Conservation (phyloP, 2,797 vertebrate species). For the Aselliscus stoliczkanus region DNA sequence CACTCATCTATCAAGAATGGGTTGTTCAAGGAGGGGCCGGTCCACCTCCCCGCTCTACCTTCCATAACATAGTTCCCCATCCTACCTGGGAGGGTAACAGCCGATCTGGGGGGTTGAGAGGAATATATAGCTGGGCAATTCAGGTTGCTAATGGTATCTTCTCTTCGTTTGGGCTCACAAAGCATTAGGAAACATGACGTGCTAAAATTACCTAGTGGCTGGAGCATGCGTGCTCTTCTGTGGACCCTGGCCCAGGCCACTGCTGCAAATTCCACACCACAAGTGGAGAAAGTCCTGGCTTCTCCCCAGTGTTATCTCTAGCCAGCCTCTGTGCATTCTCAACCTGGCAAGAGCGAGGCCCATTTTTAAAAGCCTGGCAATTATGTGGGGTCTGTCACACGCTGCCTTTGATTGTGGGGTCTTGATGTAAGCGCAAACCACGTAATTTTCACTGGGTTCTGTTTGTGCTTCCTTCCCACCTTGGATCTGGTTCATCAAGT, state of each 20-base stretch:
- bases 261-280: slow-evolving; percentile 81
- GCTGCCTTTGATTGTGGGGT: slow-evolving; percentile 86
- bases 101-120: too few relatives aligned
- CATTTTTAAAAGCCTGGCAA: slow-evolving; percentile 84
- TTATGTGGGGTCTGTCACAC: slow-evolving; percentile 80
- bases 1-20: neutral
- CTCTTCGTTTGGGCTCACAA: neutral
- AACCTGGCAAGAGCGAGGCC: slow-evolving; percentile 86
- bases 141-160: neutral
- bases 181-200: slow-evolving; percentile 64
- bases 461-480: slow-evolving; percentile 80
- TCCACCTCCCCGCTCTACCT: too few relatives aligned
- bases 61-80: neutral
- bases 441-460: slow-evolving; percentile 82
- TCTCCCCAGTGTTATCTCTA: slow-evolving; percentile 89
- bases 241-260: slow-evolving; percentile 82
- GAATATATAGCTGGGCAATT: neutral
- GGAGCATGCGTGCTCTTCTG: slow-evolving; percentile 77
- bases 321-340: slow-evolving; percentile 84
- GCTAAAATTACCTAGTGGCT: slow-evolving; percentile 81
- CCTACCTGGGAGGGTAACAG: neutral
- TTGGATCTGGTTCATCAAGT: slow-evolving; percentile 61
- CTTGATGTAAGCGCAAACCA: slow-evolving; percentile 85
- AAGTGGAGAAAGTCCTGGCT: slow-evolving; percentile 83
- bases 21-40: neutral